These are phyloP conservation scores for Tetragonula clypearis DNA, from an alignment of 1,140 invertebrate species.

Conservation along the genomic window DNA sequence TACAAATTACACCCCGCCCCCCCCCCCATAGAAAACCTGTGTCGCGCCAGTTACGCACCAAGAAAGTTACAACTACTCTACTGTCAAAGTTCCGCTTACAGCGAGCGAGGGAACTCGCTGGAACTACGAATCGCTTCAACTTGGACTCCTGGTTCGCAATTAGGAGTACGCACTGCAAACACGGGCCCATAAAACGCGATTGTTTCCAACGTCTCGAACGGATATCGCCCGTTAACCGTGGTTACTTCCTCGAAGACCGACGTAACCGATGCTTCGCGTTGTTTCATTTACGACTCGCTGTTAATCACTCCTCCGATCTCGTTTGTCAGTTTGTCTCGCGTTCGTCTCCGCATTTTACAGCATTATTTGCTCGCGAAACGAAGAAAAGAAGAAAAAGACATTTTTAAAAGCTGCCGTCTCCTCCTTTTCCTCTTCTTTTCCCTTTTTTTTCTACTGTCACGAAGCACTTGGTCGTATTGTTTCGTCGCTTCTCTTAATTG, in stretches of 20 bases:
- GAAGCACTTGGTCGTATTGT: conserved; percentile 6
- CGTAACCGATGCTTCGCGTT: background rate
- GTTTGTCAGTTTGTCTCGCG: no score
- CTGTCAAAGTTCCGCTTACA: background rate
- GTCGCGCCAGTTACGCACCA: background rate
- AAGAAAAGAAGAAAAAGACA: background rate
- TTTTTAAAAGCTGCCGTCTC: background rate
- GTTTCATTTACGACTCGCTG: background rate
- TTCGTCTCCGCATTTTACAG: background rate
- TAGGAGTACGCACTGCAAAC: background rate
- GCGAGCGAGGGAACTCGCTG: background rate
- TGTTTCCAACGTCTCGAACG: background rate
- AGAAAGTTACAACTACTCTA: background rate
- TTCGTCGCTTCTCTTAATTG: conserved; percentile 13
- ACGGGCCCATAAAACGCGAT: background rate
- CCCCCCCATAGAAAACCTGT: background rate
- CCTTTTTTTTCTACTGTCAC: background rate
- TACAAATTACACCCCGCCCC: background rate
- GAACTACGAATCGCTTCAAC: background rate
- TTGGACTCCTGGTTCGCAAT: background rate
- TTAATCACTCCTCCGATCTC: background rate
- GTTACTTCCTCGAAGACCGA: background rate
- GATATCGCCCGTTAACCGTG: background rate
- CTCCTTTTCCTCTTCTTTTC: no score
- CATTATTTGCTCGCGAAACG: background rate